Base-by-base conservation (phyloP, 2,888 invertebrate genomes). In the Lycia hirtaria region DNA sequence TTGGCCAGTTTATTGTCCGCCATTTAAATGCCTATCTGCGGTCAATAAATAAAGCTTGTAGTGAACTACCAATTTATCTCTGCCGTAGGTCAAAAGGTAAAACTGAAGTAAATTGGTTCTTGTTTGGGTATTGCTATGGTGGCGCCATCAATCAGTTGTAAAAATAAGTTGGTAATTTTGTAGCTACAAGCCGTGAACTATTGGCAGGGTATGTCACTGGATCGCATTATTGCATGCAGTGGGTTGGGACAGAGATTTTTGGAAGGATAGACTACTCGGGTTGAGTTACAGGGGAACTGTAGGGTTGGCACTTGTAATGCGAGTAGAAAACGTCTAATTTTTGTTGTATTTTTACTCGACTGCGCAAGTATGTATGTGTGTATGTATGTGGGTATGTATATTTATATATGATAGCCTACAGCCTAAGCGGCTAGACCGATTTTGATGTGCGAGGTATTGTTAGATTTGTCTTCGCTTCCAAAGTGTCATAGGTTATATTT, bases 1-100 rank as follows among this genome's bases (percentile, higher is more conserved):
- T 72, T 71, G 70, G 62, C 44, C 61, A 68, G 68, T 72, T 72
- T 73, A 73, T 67, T 68, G 67, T 67, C 33, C 50, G 58, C 64
- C 64, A 68, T 68, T 63, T 62, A 67, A 68, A 67, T 69, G 64
- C 58, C 67, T 70, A 64, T 68, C 71, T 65, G 72, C 62, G 68
- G 69, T 71, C 78, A 78, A 87, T 88, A 88, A 87, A 88, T 85
- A 85, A 82, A 68, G 71, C 75, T 74, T 65, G 75, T 76, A 81
- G 4, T 32, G 19, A 20, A 12, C 12, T 10, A 41, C 26, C 15
- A 17, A 10, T 26, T 26, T 26, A 26, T 41, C 5, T 41, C 4
- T n/a, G 15, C 7, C 14, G 6, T 9, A 15, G 17, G 12, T 15
- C 15, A 26, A 26, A 17, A 6, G 3, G n/a, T 6, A 5, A 10